Conservation (phyloP, 2,888 invertebrate genomes). For the Troides oblongomaculatus region DNA sequence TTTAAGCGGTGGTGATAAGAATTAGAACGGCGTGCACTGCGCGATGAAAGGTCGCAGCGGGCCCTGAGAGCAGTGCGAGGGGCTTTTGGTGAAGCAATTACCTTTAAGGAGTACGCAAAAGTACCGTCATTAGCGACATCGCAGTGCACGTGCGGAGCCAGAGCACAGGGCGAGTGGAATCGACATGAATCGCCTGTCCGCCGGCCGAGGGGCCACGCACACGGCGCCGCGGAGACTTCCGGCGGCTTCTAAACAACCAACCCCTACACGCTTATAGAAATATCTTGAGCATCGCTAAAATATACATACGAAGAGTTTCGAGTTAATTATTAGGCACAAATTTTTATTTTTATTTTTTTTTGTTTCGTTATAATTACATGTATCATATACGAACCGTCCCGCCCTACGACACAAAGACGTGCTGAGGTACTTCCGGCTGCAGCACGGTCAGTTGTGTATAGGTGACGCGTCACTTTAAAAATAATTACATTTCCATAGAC, state of each 20-base stretch:
- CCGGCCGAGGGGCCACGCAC: slow-evolving; percentile 58
- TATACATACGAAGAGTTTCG: slow-evolving; percentile 51
- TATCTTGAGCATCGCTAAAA: slow-evolving; percentile 76
- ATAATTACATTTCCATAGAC: slow-evolving; percentile 72
- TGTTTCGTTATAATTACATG: slow-evolving; percentile 44
- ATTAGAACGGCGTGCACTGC: background rate
- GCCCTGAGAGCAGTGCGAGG: background rate
- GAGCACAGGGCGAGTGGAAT: slow-evolving; percentile 40
- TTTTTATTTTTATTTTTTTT: slow-evolving; percentile 48
- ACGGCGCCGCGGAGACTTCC: slow-evolving; percentile 46
- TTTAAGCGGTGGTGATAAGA: slow-evolving; percentile 14
- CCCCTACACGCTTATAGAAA: slow-evolving; percentile 71
- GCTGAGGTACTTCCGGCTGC: slow-evolving; percentile 43
- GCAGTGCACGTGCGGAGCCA: slow-evolving; percentile 23
- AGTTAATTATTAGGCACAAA: slow-evolving; percentile 75
- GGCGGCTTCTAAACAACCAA: slow-evolving; percentile 62
- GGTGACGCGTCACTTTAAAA: slow-evolving; percentile 61
- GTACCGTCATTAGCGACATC: slow-evolving; percentile 14
- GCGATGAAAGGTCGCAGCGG: background rate
- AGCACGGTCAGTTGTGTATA: slow-evolving; percentile 54
- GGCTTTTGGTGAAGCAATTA: slow-evolving; percentile 19
- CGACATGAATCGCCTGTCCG: slow-evolving; percentile 68
- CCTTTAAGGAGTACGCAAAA: slow-evolving; percentile 16
- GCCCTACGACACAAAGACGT: slow-evolving; percentile 69
- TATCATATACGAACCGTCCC: slow-evolving; percentile 45